A percentile compares a stretch with the other conserved stretches of the same genome.
phyloP scores from a whole-genome alignment of 1,140 invertebrate species.

The Ridgeia piscesae region DNA sequence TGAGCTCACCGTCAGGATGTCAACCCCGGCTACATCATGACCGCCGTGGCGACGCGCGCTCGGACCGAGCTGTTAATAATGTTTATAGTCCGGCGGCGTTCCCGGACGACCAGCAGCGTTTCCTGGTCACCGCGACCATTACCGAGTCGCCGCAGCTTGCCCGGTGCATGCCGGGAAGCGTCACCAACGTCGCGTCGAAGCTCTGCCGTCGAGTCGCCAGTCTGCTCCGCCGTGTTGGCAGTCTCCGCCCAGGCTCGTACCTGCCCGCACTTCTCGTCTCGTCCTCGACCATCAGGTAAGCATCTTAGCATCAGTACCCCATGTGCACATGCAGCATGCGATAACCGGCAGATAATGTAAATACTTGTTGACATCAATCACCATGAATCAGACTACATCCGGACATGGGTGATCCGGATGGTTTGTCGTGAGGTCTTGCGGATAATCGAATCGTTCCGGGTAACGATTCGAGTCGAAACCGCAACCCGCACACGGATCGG shows the following conservation, averaged over 20 bases:
- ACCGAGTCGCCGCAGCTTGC: too few relatives aligned
- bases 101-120: too few relatives aligned
- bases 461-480: neutral
- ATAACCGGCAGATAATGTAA: too few relatives aligned
- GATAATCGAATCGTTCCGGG: constrained; percentile 7
- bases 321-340: too few relatives aligned
- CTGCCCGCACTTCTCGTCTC: neutral
- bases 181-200: neutral
- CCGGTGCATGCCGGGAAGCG: neutral
- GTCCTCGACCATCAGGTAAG: neutral
- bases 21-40: neutral
- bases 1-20: neutral
- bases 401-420: too few relatives aligned
- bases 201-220: too few relatives aligned
- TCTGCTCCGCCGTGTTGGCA: neutral
- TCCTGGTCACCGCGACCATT: too few relatives aligned
- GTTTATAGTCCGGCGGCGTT: neutral
- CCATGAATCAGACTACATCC: too few relatives aligned
- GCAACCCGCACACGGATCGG: neutral
- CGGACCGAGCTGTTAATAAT: neutral
- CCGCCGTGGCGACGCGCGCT: neutral
- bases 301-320: neutral
- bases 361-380: too few relatives aligned
- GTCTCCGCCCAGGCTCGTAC: neutral
- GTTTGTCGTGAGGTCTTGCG: neutral